phyloP scores from a whole-genome alignment of 2,113 vertebrate genomes.

The Panthera tigris region DNA sequence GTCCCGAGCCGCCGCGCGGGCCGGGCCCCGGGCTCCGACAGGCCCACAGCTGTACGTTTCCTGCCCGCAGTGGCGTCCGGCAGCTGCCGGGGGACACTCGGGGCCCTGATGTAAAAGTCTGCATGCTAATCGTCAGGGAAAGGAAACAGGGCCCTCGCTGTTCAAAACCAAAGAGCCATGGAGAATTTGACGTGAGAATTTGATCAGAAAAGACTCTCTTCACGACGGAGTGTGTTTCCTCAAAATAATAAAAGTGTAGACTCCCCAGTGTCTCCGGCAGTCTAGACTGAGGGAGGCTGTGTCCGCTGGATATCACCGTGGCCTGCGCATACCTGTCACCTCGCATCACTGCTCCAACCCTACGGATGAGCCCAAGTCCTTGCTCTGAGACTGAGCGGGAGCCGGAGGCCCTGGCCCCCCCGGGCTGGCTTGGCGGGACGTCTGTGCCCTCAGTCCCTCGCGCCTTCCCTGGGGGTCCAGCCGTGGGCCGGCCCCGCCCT shows the following conservation, averaged over 20 bases:
- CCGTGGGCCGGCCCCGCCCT: not conserved
- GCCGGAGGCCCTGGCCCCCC: not conserved
- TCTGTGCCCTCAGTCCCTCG: rapidly evolving
- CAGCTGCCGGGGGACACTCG: not conserved
- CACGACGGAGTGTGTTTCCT: slow-evolving; percentile 53
- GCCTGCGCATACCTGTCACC: not conserved
- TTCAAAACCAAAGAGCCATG: slow-evolving; percentile 18
- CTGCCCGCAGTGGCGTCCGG: not conserved
- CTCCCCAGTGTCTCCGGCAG: slow-evolving; percentile 45
- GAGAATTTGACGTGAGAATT: slow-evolving; percentile 40
- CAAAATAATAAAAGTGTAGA: slow-evolving; percentile 25
- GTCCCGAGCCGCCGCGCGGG: rapidly evolving
- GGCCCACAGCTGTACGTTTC: not conserved
- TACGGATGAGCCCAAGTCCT: not conserved
- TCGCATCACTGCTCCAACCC: not conserved
- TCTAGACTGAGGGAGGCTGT: slow-evolving; percentile 63
- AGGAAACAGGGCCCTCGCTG: slow-evolving; percentile 52
- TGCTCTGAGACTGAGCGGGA: rapidly evolving
- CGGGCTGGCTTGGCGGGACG: not conserved
- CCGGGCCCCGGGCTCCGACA: not conserved
- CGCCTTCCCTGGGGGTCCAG: not conserved
- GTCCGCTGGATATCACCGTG: not conserved
- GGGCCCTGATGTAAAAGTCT: not conserved
- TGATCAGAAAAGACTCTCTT: slow-evolving; percentile 54
- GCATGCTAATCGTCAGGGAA: slow-evolving; percentile 63